Percentiles rank a stretch among this genome's conserved stretches.
Evolutionary conservation across 2,113 vertebrate species (phyloP).

Genomic region (Himantopus leucocephalus): DNA sequence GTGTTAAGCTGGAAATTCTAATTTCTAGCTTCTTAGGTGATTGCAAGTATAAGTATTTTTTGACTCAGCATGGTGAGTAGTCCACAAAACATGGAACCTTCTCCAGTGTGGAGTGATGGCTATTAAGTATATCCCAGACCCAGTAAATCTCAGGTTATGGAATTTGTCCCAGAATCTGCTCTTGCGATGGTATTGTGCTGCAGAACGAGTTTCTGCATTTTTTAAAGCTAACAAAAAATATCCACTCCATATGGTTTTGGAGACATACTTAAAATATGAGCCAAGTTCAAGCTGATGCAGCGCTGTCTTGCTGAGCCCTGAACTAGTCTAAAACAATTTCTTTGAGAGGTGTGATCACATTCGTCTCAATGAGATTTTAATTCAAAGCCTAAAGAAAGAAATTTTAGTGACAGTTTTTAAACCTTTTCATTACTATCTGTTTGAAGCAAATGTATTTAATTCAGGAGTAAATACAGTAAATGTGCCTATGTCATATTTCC

Average conservation of each 20-base stretch:
- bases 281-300: conserved; percentile 5
- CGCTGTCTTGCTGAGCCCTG: neutral
- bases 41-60: neutral
- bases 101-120: neutral
- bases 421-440: neutral
- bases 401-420: neutral
- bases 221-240: conserved; percentile 22
- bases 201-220: neutral
- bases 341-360: neutral
- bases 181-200: neutral
- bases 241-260: neutral
- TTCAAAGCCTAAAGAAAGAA: neutral
- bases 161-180: conserved; percentile 28
- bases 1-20: neutral
- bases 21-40: neutral
- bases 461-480: neutral
- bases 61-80: neutral
- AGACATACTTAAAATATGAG: neutral
- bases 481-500: neutral
- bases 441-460: neutral
- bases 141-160: neutral
- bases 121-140: neutral
- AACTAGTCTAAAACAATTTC: conserved; percentile 9
- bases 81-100: neutral
- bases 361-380: conserved; percentile 8